phyloP scores from a whole-genome alignment of 2,113 vertebrate genomes.

The Panurus biarmicus region DNA sequence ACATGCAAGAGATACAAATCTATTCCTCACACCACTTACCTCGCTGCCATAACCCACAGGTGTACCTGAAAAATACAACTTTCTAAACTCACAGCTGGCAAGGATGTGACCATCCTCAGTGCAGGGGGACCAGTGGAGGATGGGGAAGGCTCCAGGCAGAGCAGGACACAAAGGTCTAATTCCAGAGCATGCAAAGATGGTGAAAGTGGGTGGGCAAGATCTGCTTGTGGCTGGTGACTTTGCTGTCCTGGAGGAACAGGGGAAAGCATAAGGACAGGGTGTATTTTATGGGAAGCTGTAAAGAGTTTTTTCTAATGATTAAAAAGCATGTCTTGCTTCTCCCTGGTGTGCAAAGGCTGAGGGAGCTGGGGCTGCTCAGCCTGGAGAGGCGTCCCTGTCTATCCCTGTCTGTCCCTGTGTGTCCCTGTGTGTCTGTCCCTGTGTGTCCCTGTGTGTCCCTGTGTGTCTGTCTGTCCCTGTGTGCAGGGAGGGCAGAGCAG shows the following conservation, averaged over 20 bases:
- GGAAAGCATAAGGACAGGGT: background rate
- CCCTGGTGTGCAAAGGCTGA: background rate
- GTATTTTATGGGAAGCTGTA: background rate
- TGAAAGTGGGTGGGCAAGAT: background rate
- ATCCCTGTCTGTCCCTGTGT: too few relatives aligned
- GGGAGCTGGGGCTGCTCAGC: background rate
- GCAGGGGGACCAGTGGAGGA: background rate
- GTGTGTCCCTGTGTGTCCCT: too few relatives aligned
- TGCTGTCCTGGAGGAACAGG: background rate
- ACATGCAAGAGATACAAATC: background rate
- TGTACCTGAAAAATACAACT: background rate
- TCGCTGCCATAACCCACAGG: background rate
- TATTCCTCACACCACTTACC: background rate
- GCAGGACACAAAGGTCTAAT: background rate
- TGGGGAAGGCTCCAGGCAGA: background rate
- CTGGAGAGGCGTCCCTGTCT: background rate
- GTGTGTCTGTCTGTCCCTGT: too few relatives aligned
- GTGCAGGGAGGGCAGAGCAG: background rate
- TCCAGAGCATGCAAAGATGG: background rate
- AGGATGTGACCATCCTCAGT: background rate
- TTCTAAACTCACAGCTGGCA: background rate
- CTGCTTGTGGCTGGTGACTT: background rate
- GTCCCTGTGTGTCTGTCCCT: background rate
- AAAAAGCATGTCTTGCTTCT: too few relatives aligned
- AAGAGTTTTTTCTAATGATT: background rate